Conservation (phyloP, 2,888 invertebrate species). For the Phasia obesa region DNA sequence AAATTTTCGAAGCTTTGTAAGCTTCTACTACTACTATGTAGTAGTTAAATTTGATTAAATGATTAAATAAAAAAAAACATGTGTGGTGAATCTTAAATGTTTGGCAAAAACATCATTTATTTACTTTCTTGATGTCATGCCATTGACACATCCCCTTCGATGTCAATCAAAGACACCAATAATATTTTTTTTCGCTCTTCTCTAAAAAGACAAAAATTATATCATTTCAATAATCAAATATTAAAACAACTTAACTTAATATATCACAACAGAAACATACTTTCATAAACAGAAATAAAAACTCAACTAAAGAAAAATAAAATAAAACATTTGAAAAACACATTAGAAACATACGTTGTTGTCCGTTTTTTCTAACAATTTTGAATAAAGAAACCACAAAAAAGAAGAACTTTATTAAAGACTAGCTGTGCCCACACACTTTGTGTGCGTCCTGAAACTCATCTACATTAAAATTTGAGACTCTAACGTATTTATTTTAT, state of each 20-base stretch:
- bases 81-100: slow-evolving; percentile 29
- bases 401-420: slow-evolving; percentile 11
- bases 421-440: too few species aligned
- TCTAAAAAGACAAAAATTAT: slow-evolving; percentile 43
- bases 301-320: too few species aligned
- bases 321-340: slow-evolving; percentile 73
- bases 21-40: too few species aligned
- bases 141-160: slow-evolving; percentile 63
- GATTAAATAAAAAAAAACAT: slow-evolving; percentile 11
- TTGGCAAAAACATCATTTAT: slow-evolving; percentile 29
- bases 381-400: slow-evolving; percentile 35
- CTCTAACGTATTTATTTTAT: too few species aligned
- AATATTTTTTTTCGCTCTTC: slow-evolving; percentile 9
- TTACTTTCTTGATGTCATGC: slow-evolving; percentile 28
- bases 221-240: slow-evolving; percentile 61
- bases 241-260: slow-evolving; percentile 61
- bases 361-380: slow-evolving; percentile 24
- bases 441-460: too few species aligned
- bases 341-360: slow-evolving; percentile 78
- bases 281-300: slow-evolving; percentile 52
- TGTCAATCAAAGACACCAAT: slow-evolving; percentile 49
- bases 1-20: too few species aligned
- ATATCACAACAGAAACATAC: slow-evolving; percentile 48
- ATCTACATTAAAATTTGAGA: too few species aligned
- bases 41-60: too few species aligned